phyloP scores from a whole-genome alignment of 2,888 invertebrate species.

The Aporophyla nigra region DNA sequence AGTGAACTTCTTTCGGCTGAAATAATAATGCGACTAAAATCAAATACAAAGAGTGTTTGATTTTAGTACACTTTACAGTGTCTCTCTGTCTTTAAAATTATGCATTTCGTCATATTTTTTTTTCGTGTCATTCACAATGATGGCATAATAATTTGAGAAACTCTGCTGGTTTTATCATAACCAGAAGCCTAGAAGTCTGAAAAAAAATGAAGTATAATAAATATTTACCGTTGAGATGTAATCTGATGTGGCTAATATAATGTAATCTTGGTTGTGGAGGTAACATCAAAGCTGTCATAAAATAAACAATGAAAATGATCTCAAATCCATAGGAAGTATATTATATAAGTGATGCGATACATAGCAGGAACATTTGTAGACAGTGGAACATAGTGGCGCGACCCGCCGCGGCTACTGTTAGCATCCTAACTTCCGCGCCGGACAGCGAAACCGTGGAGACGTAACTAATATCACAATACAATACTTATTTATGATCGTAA shows the following conservation, averaged over 20 bases:
- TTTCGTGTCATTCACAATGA: neutral
- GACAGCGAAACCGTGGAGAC: slow-evolving; percentile 35
- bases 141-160: neutral
- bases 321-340: neutral
- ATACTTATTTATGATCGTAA: no score
- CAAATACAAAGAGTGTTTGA: no score
- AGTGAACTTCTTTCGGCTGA: no score
- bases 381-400: slow-evolving; percentile 27
- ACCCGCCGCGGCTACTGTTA: slow-evolving; percentile 30
- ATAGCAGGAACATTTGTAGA: slow-evolving; percentile 46
- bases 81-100: neutral
- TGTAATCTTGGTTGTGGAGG: no score
- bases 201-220: no score
- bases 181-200: neutral
- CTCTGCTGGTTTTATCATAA: neutral
- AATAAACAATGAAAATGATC: neutral
- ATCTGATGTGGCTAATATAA: no score
- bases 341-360: slow-evolving; percentile 24
- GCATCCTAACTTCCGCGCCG: slow-evolving; percentile 38
- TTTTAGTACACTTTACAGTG: no score
- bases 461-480: neutral
- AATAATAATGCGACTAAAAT: no score
- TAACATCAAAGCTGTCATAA: neutral
- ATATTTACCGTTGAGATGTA: no score
- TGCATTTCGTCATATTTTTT: neutral